These are phyloP conservation scores for Rattus norvegicus DNA, from an alignment of 2,113 vertebrate genomes.

Conservation along the genomic window DNA sequence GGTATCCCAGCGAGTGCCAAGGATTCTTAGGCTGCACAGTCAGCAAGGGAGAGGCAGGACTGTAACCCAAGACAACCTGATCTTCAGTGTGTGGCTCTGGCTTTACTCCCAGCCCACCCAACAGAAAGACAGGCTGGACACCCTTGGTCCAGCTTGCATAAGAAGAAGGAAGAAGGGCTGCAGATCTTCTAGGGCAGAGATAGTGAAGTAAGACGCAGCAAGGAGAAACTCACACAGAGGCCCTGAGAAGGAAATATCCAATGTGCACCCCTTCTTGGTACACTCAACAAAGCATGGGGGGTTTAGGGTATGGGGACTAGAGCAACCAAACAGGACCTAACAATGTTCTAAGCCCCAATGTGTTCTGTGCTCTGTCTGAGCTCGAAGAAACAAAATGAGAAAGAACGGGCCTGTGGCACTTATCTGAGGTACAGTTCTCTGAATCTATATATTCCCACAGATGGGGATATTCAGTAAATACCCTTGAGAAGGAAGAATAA, in stretches of 20 bases:
- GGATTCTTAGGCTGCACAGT: background rate
- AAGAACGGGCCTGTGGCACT: background rate
- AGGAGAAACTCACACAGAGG: background rate
- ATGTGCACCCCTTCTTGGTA: background rate
- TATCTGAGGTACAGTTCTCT: background rate
- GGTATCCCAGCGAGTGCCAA: background rate
- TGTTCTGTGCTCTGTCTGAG: background rate
- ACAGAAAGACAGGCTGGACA: background rate
- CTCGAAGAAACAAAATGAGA: background rate
- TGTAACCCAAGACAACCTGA: background rate
- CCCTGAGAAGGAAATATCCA: background rate
- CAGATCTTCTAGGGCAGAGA: accelerated
- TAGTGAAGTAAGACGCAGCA: background rate
- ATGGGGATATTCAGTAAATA: background rate
- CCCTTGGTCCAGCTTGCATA: too few relatives aligned
- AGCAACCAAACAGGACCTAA: background rate
- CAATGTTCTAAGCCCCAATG: background rate
- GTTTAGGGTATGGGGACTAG: background rate
- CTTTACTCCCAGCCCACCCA: background rate
- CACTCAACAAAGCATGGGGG: background rate
- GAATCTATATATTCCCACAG: background rate
- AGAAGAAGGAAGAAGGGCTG: background rate
- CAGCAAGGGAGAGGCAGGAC: background rate
- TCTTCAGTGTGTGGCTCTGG: background rate
- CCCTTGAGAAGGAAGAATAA: background rate